Evolutionary conservation across 2,888 invertebrate species (phyloP), one percentile per base, ranked within the genome.

Genomic region (Actias luna): DNA sequence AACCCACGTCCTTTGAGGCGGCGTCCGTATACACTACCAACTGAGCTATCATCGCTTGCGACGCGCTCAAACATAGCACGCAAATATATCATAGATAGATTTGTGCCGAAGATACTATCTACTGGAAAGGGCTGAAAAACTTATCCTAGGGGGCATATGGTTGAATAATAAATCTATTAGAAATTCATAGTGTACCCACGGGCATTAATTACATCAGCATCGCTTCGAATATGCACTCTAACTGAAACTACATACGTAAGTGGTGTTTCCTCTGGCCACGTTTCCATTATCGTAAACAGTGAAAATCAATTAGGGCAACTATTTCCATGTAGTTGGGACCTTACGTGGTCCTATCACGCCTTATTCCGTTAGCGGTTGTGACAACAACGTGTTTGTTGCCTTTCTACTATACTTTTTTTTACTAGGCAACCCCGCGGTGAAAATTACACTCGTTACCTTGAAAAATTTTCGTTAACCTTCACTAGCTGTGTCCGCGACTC

Each of bases 291-390:
- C 62, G 74, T 73, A 75, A 75, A 76, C 76, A 76, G 73, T 73
- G 76, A 69, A 74, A 76, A 76, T 76, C 76, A 76, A 76, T 76
- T 76, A 76, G 69, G 66, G 29, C 27, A 59, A 39, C 58, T 50
- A 59, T 36, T 50, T 57, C 61, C n/a, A 55, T 61, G 18, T 55
- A 55, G 55, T 55, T 55, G 55, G 55, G n/a, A 29, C 46, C 22
- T 55, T n/a, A 55, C 29, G 55, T 55, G 55, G 46, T 50, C 29
- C 29, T n/a, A 29, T 16, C 29, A n/a, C n/a, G 55, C 55, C 55
- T 55, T 55, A 55, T 55, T 55, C 55, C 29, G 55, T 55, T 27
- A 55, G 29, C 29, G 29, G 55, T 29, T 55, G n/a, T 12, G 29
- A 10, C 16, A 16, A 55, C 22, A 16, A 55, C 22, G 46, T 55